These are phyloP conservation scores for Rhinogobio ventralis DNA, from an alignment of 2,797 vertebrate genomes.

Conservation along the genomic window DNA sequence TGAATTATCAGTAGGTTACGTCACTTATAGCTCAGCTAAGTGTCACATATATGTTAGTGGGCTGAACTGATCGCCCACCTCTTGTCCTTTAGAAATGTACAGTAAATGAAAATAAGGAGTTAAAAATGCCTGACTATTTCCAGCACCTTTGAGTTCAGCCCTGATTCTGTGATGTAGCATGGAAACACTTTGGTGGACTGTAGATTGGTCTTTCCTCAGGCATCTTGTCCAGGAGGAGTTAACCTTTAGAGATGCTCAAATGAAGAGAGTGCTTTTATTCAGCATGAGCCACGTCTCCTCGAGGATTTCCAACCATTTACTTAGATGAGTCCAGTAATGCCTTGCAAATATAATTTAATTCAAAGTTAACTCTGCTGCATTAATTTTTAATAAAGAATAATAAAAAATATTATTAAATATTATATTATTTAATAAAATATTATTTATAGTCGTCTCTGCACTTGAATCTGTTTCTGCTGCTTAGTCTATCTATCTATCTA, in stretches of 20 bases:
- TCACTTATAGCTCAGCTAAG: conserved; percentile 53
- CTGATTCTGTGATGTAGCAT: conserved; percentile 17
- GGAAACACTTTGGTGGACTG: conserved; percentile 19
- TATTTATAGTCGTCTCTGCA: conserved; percentile 78
- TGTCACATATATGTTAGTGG: conserved; percentile 58
- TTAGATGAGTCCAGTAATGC: conserved; percentile 81
- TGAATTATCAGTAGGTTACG: conserved; percentile 61
- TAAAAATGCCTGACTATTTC: conserved; percentile 44
- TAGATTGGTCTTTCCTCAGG: conserved; percentile 24
- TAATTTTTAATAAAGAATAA: conserved; percentile 85
- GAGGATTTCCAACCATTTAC: conserved; percentile 82
- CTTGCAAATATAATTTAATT: conserved; percentile 84
- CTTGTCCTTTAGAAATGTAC: conserved; percentile 60
- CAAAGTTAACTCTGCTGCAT: conserved; percentile 81
- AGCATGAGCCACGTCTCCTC: conserved; percentile 74
- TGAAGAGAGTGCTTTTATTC: conserved; percentile 56
- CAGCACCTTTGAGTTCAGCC: conserved; percentile 30
- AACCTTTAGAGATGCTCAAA: conserved; percentile 55
- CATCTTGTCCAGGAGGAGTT: conserved; percentile 52
- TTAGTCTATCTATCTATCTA: conserved; percentile 30
- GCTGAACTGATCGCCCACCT: conserved; percentile 47
- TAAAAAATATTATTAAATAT: too few relatives aligned
- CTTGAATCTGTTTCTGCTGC: conserved; percentile 75
- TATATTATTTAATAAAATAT: too few relatives aligned
- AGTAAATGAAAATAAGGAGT: conserved; percentile 47